Evolutionary conservation across 2,113 vertebrate genomes (phyloP).

Genomic region (Sakesphorus luctuosus): DNA sequence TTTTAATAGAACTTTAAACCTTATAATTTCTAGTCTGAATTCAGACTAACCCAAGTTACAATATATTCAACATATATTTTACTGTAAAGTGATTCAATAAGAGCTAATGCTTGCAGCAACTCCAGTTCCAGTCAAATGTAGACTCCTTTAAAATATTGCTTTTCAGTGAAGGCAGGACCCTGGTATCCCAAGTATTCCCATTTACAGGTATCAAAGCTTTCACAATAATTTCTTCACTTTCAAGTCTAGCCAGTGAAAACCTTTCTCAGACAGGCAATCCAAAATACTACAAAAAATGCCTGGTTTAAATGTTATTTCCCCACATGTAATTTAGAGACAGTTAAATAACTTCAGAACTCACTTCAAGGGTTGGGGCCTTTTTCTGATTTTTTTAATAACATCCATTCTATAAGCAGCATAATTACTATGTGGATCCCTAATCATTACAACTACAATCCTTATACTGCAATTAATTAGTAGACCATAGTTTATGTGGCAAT

Average conservation of each 20-base stretch:
- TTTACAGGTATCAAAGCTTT: background rate
- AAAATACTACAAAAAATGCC: background rate
- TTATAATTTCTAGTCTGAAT: background rate
- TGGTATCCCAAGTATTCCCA: background rate
- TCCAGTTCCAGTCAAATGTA: background rate
- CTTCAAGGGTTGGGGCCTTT: background rate
- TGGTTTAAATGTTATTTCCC: background rate
- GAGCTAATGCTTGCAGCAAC: background rate
- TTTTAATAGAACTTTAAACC: background rate
- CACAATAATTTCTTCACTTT: background rate
- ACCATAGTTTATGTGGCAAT: background rate
- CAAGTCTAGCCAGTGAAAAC: background rate
- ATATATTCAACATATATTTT: background rate
- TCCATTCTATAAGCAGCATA: background rate
- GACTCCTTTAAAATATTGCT: background rate
- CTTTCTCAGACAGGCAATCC: background rate
- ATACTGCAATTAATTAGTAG: background rate
- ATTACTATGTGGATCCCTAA: background rate
- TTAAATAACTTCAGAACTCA: background rate
- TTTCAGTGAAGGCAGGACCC: background rate
- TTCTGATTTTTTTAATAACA: background rate
- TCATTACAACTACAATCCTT: background rate
- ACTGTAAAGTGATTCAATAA: background rate
- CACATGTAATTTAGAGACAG: background rate
- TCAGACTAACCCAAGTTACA: background rate